These are phyloP conservation scores for Proales similis DNA, from an alignment of 1,140 invertebrate species.

Conservation along the genomic window DNA sequence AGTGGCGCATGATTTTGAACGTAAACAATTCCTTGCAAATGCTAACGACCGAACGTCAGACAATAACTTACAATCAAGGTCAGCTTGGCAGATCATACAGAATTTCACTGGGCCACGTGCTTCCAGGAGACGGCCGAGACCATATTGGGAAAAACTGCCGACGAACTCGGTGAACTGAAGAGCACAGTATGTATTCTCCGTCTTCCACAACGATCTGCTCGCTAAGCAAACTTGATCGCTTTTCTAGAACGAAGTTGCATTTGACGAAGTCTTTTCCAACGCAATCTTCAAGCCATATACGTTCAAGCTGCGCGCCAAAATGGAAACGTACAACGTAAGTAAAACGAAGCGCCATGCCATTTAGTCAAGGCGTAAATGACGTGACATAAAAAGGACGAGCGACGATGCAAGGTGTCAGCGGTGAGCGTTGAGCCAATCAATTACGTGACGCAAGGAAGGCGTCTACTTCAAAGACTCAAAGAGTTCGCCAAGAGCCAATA, in stretches of 20 bases:
- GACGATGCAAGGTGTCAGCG: slow-evolving; percentile 67
- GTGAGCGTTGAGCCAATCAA: slow-evolving; percentile 17
- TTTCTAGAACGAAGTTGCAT: slow-evolving; percentile 48
- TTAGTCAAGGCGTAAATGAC: slow-evolving; percentile 11
- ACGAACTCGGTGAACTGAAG: slow-evolving; percentile 60
- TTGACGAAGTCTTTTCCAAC: slow-evolving; percentile 62
- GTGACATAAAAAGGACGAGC: slow-evolving; percentile 64
- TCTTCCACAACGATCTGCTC: slow-evolving; percentile 42
- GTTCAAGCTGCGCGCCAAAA: slow-evolving; percentile 73
- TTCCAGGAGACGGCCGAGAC: slow-evolving; percentile 79
- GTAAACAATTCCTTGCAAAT: slow-evolving; percentile 58
- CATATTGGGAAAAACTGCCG: slow-evolving; percentile 66
- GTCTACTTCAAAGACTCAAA: slow-evolving; percentile 34
- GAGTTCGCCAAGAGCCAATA: slow-evolving; percentile 25
- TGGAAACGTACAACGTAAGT: slow-evolving; percentile 75
- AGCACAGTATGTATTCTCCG: slow-evolving; percentile 45
- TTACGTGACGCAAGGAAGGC: slow-evolving; percentile 14
- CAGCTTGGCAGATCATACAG: slow-evolving; percentile 71
- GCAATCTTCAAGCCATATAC: slow-evolving; percentile 70
- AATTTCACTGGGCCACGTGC: slow-evolving; percentile 74
- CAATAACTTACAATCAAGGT: slow-evolving; percentile 55
- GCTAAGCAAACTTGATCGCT: slow-evolving; percentile 10
- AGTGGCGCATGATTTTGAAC: slow-evolving; percentile 70
- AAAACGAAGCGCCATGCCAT: background rate
- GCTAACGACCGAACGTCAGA: slow-evolving; percentile 6